Conservation (phyloP, 2,797 vertebrate species). For the Labeo calbasu region DNA sequence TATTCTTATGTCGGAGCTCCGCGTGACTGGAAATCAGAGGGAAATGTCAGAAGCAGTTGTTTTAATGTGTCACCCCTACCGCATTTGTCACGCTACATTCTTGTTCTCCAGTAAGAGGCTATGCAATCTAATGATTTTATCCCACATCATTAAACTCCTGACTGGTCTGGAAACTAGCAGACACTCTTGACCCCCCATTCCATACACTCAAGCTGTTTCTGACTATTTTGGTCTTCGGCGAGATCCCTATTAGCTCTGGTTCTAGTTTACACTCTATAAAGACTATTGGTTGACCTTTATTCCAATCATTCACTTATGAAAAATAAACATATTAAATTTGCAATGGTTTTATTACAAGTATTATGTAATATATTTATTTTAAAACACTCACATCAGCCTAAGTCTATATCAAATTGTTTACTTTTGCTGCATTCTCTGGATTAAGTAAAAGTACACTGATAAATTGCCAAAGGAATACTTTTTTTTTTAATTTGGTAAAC, state of each 20-base stretch:
- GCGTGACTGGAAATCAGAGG: neutral
- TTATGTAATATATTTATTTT: no score
- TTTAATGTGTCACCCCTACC: conserved; percentile 47
- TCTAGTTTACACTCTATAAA: neutral
- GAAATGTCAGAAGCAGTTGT: neutral
- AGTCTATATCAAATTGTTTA: no score
- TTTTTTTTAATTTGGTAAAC: no score
- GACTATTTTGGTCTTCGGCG: neutral
- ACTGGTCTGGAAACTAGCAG: conserved; percentile 44
- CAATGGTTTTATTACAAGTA: no score
- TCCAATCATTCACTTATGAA: neutral
- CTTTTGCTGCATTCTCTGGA: no score
- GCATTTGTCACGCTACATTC: conserved; percentile 59
- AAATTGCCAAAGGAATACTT: no score
- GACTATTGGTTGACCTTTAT: neutral
- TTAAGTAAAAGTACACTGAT: no score
- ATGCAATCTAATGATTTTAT: conserved; percentile 59
- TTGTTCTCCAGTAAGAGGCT: conserved; percentile 65
- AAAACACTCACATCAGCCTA: neutral
- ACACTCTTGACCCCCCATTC: neutral
- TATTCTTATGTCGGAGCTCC: neutral
- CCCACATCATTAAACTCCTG: conserved; percentile 64
- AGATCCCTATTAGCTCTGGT: conserved; percentile 34
- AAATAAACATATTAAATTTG: no score
- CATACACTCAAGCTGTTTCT: conserved; percentile 36